Base-by-base conservation (phyloP, 2,797 vertebrate species). In the Numenius phaeopus region DNA sequence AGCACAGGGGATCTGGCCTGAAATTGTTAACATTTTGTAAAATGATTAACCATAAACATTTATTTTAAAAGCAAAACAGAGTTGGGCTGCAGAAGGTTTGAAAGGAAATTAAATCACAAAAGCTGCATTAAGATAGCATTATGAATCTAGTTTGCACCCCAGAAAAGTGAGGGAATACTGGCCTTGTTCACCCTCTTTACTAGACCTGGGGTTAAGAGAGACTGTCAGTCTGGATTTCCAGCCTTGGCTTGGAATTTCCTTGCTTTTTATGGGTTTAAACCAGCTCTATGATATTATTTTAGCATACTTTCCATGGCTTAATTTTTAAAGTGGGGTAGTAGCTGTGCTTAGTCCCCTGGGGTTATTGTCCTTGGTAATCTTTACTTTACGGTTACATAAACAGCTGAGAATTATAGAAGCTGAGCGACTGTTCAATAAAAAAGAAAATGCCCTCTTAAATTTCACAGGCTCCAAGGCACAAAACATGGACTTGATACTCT, bases 341-440 rank as follows among this genome's bases (percentile, higher is more conserved):
- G 90, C 65, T 83, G 87, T 95, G 91, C 79, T 91, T 81, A 82
- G 80, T 95, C 85, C 73, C 90, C 65, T 58, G 39, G 52, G 64
- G 62, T 91, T 91, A 97, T 95, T 94, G 46, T 82, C 73, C 64
- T 89, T 59, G 39, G 49, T 96, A 94, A 95, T 89, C 83, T 89
- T 97, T 96, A 55, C 72, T 97, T 96, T 96, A 87, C 17, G 4
- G 70, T 96, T 94, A 69, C 87, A 70, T 97, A 94, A 97, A 92
- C 87, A 96, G 80, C 83, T 86, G 84, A 96, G 78, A 94, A 64
- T 94, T 97, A 85, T 73, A 94, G 93, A 97, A 95, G 55, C 87
- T 82, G 69, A 94, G 70, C 0, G 29, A 95, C 64, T 83, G 39
- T 92, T 97, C 90, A 93, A 64, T 95, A 90, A 97, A 91, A 87